phyloP scores from a whole-genome alignment of 2,888 invertebrate genomes.

The Hypercompe scribonia region DNA sequence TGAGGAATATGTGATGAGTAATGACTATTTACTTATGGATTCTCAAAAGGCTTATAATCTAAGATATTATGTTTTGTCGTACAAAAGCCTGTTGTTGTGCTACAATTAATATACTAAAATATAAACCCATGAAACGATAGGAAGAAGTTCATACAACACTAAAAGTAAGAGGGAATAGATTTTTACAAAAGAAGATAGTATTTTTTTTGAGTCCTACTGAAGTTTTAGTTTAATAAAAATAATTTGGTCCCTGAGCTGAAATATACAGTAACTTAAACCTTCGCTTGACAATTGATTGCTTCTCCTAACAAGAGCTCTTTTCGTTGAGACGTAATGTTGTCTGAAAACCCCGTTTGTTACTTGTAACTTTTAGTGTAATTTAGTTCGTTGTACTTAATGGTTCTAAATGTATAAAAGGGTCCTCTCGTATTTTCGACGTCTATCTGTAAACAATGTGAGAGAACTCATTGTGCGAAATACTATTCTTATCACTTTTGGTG shows the following conservation, averaged over 20 bases:
- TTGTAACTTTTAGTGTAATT: background rate
- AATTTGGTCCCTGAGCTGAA: background rate
- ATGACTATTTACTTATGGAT: constrained; percentile 2
- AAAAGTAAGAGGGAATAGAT: background rate
- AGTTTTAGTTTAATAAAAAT: background rate
- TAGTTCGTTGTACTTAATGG: background rate
- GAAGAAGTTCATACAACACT: no score
- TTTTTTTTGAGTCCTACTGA: background rate
- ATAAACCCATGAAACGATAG: background rate
- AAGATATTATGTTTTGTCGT: background rate
- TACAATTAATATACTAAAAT: background rate
- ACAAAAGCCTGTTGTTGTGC: background rate
- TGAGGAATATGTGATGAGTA: background rate
- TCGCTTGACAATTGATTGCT: background rate
- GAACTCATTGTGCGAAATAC: background rate
- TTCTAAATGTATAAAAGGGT: constrained; percentile 2
- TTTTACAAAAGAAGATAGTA: background rate
- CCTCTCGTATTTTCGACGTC: background rate
- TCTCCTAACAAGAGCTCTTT: background rate
- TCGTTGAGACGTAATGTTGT: background rate
- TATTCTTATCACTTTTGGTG: constrained; percentile 25
- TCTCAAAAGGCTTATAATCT: background rate
- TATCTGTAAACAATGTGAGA: background rate
- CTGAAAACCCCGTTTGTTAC: background rate
- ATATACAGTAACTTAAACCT: background rate